These are phyloP conservation scores for Nipponia nippon DNA, from an alignment of 2,113 vertebrate species.

Conservation along the genomic window DNA sequence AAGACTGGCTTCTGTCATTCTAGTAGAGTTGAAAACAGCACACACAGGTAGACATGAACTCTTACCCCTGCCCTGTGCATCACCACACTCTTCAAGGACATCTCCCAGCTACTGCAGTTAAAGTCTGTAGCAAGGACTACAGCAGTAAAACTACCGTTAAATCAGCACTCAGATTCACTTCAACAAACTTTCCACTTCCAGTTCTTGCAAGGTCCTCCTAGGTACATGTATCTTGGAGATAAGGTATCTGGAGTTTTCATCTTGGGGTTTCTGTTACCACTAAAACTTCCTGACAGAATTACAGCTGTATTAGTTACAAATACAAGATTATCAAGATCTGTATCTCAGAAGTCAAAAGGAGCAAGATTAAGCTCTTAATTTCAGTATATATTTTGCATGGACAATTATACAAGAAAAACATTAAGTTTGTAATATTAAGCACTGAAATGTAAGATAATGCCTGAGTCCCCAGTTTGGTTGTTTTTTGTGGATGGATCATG, in stretches of 20 bases:
- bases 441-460: neutral
- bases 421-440: neutral
- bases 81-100: neutral
- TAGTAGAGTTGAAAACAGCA: neutral
- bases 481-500: neutral
- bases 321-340: neutral
- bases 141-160: neutral
- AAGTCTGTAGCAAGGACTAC: neutral
- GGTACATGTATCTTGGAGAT: neutral
- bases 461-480: neutral
- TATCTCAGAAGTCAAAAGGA: neutral
- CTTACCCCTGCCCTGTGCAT: neutral
- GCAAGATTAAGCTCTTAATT: neutral
- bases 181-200: neutral
- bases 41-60: neutral
- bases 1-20: neutral
- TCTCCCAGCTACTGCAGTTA: neutral
- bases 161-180: neutral
- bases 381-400: neutral
- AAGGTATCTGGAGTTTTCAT: neutral
- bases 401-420: neutral
- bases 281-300: conserved; percentile 3
- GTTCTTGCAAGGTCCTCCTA: neutral
- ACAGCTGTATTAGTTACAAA: neutral
- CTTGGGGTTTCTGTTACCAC: neutral